Base-by-base conservation (phyloP, 2,113 vertebrate genomes). In the Columbina picui region DNA sequence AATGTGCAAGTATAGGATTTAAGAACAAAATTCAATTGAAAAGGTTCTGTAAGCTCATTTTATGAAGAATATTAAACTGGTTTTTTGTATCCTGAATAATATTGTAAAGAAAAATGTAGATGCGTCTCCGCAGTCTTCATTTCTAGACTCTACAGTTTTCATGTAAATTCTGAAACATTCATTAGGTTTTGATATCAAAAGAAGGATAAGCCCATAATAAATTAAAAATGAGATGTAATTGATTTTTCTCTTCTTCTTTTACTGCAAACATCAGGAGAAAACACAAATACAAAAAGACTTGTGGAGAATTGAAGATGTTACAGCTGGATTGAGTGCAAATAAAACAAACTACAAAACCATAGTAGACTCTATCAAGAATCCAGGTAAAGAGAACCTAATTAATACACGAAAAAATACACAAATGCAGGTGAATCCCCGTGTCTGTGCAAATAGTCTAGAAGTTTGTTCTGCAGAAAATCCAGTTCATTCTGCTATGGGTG, bases 241-340 rank as follows among this genome's bases (percentile, higher is more conserved):
- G 6, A 11, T 50, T 82, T 69, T 53, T 61, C 9, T 32, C 19
- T 57, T 38, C 50, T 90, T 38, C 20, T 91, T 73, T 55, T 96
- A n/a, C 60, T 90, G 15, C 32, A 22, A 90, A 96, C 97, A 95
- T 43, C 96, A 99, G 97, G 99, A 99, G 97, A 99, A 99, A 95
- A 97, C 98, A 20, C 99, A 99, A 98, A 98, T 99, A 96, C 99
- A 99, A 78, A 99, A 99, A 93, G 99, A 99, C 95, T 98, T 99
- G 84, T 99, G 99, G 99, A 98, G 99, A 95, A 99, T 99, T 59
- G 99, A 99, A 97, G 99, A 99, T 75, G 99, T 99, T 59, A 99
- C 98, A 52, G 99, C 99, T 93, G 99, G 99, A 86, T 98, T 99
- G 97, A 99, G 99, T 96, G 97, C 98, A 92, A 99, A 98, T 97